Percentiles rank a stretch among this genome's conserved stretches.
Evolutionary conservation across 1,140 invertebrate genomes (phyloP).

Genomic region (Diorhabda carinulata): DNA sequence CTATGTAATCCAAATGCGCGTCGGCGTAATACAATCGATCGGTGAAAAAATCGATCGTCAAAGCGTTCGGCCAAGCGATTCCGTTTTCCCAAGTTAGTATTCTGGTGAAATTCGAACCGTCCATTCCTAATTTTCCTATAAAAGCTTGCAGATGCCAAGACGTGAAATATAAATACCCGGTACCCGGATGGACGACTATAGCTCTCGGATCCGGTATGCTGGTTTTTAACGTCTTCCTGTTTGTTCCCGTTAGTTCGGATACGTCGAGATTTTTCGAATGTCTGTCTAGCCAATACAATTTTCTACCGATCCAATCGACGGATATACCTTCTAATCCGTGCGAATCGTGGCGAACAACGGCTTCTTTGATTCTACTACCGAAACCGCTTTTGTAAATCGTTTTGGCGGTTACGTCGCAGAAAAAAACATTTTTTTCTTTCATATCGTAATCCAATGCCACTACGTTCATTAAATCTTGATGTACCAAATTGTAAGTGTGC

Average conservation of each 20-base stretch:
- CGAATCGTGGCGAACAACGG: slow-evolving; percentile 88
- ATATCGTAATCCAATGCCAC: slow-evolving; percentile 94
- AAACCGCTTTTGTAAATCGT: slow-evolving; percentile 77
- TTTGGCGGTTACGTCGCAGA: slow-evolving; percentile 92
- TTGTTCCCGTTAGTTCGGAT: slow-evolving; percentile 87
- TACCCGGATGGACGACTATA: slow-evolving; percentile 90
- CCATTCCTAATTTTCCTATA: slow-evolving; percentile 97
- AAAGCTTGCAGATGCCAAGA: slow-evolving; percentile 96
- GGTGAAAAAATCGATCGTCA: slow-evolving; percentile 96
- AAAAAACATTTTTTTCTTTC: slow-evolving; percentile 79
- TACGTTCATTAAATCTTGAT: slow-evolving; percentile 94
- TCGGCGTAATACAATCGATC: slow-evolving; percentile 95
- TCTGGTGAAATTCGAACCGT: slow-evolving; percentile 85
- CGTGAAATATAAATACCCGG: slow-evolving; percentile 91
- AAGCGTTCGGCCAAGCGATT: slow-evolving; percentile 96
- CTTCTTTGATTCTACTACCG: slow-evolving; percentile 60
- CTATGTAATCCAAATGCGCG: slow-evolving; percentile 97
- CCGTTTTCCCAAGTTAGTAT: slow-evolving; percentile 91
- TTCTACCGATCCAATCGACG: slow-evolving; percentile 94
- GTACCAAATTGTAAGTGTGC: slow-evolving; percentile 77
- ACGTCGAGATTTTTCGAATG: slow-evolving; percentile 93
- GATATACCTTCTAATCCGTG: slow-evolving; percentile 94
- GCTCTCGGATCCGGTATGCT: slow-evolving; percentile 90
- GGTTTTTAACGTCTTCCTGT: slow-evolving; percentile 80
- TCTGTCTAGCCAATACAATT: slow-evolving; percentile 96